Conservation (phyloP, 2,888 invertebrate genomes). For the Phytoseiulus persimilis region DNA sequence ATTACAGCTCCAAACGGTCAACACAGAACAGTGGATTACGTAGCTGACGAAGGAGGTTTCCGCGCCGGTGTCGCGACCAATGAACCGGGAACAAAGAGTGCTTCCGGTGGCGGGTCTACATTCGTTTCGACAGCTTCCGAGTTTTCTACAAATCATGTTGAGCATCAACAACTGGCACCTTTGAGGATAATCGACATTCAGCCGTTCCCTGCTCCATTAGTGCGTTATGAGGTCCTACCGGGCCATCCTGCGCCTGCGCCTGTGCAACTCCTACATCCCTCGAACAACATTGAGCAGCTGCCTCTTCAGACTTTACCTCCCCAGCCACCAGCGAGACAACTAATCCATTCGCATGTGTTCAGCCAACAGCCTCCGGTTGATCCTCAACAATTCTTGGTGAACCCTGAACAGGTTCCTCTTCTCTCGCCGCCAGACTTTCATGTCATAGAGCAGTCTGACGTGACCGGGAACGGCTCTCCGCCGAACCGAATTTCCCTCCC, state of each 20-base stretch:
- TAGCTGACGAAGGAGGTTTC: neutral
- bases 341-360: neutral
- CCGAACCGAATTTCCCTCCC: neutral
- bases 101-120: neutral
- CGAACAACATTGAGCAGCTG: neutral
- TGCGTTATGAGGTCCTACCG: neutral
- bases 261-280: neutral
- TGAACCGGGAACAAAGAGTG: neutral
- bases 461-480: neutral
- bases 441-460: neutral
- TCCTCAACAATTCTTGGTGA: neutral
- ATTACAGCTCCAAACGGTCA: neutral
- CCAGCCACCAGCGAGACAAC: neutral
- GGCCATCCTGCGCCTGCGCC: neutral
- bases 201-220: neutral
- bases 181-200: constrained; percentile 25
- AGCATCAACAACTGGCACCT: neutral
- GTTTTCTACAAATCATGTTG: neutral
- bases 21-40: constrained; percentile 23
- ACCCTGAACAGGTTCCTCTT: neutral
- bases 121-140: neutral
- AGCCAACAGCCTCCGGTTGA: neutral
- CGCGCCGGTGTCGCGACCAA: neutral
- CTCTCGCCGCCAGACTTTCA: neutral
- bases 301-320: neutral